Percentiles rank a stretch among this genome's conserved stretches.
Evolutionary conservation across 2,888 invertebrate species (phyloP).

Genomic region (Tipula vernalis): DNA sequence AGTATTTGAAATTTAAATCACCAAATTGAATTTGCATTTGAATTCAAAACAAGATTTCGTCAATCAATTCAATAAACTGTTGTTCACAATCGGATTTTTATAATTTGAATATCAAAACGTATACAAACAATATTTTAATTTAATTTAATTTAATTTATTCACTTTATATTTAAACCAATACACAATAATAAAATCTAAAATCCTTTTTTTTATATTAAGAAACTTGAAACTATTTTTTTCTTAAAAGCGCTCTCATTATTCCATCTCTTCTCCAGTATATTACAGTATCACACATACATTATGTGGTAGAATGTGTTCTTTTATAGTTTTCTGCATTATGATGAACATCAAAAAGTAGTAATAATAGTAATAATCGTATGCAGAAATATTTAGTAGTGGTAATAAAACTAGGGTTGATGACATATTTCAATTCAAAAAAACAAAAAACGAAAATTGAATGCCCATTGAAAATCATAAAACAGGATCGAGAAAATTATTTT

Average conservation of each 20-base stretch:
- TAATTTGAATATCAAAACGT: not conserved
- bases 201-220: not conserved
- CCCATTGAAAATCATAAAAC: not conserved
- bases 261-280: not conserved
- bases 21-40: not conserved
- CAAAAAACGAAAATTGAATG: not conserved
- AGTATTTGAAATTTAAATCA: not conserved
- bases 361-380: not conserved
- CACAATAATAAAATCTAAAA: not conserved
- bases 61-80: not conserved
- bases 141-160: not conserved
- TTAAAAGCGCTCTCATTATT: not conserved
- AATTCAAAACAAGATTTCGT: not conserved
- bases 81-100: not conserved
- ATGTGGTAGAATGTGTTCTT: not conserved
- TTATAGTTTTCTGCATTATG: not conserved
- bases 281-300: not conserved
- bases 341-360: not conserved
- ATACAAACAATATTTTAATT: not conserved
- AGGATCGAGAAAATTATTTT: not conserved
- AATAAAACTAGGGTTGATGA: not conserved
- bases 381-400: not conserved
- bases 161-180: not conserved
- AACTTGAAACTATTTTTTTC: not conserved
- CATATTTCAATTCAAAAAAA: not conserved